phyloP scores from a whole-genome alignment of 2,113 vertebrate species.

The Lagopus leucura region DNA sequence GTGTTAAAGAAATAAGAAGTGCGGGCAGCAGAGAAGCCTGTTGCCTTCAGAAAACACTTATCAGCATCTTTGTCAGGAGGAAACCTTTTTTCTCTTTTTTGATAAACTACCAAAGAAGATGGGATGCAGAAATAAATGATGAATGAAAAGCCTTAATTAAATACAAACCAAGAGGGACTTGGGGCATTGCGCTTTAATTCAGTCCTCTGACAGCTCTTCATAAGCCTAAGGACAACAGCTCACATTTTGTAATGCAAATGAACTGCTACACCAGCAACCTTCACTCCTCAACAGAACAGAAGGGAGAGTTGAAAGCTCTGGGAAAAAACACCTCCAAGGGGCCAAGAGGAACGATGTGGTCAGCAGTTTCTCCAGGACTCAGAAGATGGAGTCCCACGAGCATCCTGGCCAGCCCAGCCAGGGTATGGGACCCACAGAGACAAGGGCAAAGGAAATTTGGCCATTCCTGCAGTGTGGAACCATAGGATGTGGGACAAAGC shows the following conservation, averaged over 20 bases:
- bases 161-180: slow-evolving; percentile 7
- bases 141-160: slow-evolving; percentile 67
- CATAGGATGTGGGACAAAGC: background rate
- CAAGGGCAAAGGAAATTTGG: background rate
- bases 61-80: background rate
- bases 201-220: slow-evolving; percentile 21
- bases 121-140: slow-evolving; percentile 34
- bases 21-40: background rate
- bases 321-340: background rate
- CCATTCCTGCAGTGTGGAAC: background rate
- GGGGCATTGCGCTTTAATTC: slow-evolving; percentile 40
- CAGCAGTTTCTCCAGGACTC: background rate
- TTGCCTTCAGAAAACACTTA: slow-evolving; percentile 14
- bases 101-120: background rate
- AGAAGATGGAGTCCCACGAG: background rate
- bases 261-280: background rate
- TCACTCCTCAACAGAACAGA: background rate
- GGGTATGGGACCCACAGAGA: background rate
- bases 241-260: background rate
- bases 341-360: background rate
- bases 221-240: slow-evolving; percentile 6
- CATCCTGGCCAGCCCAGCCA: too few species aligned
- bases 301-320: background rate
- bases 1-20: background rate
- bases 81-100: slow-evolving; percentile 4